A percentile compares a stretch with the other conserved stretches of the same genome.
phyloP scores from a whole-genome alignment of 2,113 vertebrate genomes.

The Limnothrissa miodon region DNA sequence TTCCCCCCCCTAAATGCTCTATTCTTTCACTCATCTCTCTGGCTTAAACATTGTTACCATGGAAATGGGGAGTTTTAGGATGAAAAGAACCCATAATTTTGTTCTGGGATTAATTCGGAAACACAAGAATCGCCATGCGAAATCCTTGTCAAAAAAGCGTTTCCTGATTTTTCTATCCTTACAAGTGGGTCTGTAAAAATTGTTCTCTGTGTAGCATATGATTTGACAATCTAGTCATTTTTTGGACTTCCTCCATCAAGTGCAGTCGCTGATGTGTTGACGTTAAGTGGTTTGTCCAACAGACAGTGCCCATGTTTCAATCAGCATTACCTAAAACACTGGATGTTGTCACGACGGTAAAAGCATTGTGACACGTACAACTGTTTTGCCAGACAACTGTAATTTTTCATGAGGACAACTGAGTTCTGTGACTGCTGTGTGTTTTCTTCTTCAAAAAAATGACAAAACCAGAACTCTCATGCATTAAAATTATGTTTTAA shows the following conservation, averaged over 20 bases:
- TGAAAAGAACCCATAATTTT: conserved; percentile 75
- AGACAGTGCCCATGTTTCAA: conserved; percentile 73
- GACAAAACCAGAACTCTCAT: background rate
- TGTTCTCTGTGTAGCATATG: conserved; percentile 62
- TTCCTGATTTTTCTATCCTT: conserved; percentile 64
- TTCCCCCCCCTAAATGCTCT: conserved; percentile 32
- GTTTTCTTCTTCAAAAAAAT: background rate
- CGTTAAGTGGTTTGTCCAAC: conserved; percentile 74
- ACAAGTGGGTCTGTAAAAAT: conserved; percentile 65
- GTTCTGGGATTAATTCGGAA: conserved; percentile 74
- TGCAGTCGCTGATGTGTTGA: conserved; percentile 74
- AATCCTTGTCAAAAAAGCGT: conserved; percentile 74
- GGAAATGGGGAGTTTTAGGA: conserved; percentile 71
- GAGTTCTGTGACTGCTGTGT: conserved; percentile 40
- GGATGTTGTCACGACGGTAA: conserved; percentile 56
- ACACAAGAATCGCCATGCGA: conserved; percentile 71
- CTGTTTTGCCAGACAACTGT: conserved; percentile 65
- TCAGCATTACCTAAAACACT: conserved; percentile 72
- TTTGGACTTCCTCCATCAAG: conserved; percentile 71
- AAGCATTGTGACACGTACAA: conserved; percentile 60
- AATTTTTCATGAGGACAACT: conserved; percentile 65
- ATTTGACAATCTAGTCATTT: conserved; percentile 77
- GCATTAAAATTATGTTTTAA: background rate
- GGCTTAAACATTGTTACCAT: conserved; percentile 65
- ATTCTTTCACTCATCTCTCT: conserved; percentile 47